Conservation (phyloP, 2,113 vertebrate genomes). For the Chamaea fasciata region DNA sequence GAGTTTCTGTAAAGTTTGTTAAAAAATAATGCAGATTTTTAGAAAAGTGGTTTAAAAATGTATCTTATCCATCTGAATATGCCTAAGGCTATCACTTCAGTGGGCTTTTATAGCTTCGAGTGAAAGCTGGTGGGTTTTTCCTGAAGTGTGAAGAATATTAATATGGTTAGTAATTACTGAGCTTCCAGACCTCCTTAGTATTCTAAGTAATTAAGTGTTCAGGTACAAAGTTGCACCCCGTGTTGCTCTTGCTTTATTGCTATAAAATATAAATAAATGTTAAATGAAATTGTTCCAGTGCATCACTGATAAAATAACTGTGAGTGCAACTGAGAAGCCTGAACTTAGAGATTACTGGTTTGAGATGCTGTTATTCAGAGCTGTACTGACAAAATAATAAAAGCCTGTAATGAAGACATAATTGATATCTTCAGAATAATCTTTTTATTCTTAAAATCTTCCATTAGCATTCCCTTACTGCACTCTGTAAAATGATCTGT, state of each 20-base stretch:
- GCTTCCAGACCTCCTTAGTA: background rate
- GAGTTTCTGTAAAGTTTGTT: background rate
- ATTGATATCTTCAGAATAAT: background rate
- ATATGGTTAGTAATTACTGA: background rate
- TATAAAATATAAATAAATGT: background rate
- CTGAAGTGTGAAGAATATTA: background rate
- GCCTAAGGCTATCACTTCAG: background rate
- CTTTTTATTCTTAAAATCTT: background rate
- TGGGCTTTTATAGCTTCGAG: background rate
- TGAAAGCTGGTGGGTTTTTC: background rate
- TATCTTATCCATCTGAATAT: background rate
- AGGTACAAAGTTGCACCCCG: background rate
- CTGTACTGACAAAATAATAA: background rate
- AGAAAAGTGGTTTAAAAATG: background rate
- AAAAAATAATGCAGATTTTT: background rate
- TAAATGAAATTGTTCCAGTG: background rate
- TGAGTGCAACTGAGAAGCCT: background rate
- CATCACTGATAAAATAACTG: background rate
- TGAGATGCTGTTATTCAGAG: background rate
- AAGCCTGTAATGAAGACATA: background rate
- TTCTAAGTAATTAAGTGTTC: background rate
- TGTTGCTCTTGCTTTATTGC: background rate
- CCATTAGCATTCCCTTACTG: background rate
- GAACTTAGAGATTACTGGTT: background rate
- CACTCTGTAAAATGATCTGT: background rate